Conservation (phyloP, 2,888 invertebrate species). For the Alcis repandata region DNA sequence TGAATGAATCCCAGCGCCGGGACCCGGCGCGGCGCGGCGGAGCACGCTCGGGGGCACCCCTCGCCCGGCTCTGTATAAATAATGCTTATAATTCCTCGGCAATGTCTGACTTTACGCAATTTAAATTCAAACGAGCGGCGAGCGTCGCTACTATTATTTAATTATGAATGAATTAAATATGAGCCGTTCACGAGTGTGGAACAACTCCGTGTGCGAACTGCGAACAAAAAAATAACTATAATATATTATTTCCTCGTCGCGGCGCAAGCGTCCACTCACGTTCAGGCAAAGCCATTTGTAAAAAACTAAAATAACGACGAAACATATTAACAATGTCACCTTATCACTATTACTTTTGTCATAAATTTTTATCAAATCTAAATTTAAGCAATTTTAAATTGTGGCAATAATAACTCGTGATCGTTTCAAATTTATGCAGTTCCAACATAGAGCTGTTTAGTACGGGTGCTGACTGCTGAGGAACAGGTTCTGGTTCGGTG, state of each 20-base stretch:
- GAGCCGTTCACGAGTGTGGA: constrained; percentile 23
- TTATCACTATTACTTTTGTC: not conserved
- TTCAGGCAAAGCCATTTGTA: not conserved
- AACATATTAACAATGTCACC: not conserved
- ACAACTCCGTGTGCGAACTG: constrained; percentile 5
- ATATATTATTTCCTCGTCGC: not conserved
- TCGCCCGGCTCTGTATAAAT: not conserved
- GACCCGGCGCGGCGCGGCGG: not conserved
- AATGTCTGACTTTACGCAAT: constrained; percentile 24
- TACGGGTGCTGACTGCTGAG: too few species aligned
- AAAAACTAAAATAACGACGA: not conserved
- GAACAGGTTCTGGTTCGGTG: not conserved
- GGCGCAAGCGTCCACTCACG: not conserved
- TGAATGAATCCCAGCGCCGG: too few species aligned
- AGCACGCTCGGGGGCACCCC: not conserved
- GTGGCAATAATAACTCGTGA: too few species aligned
- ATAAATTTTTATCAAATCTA: not conserved
- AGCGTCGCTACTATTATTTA: constrained; percentile 24
- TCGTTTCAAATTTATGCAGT: too few species aligned
- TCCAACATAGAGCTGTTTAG: too few species aligned
- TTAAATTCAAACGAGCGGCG: constrained; percentile 35
- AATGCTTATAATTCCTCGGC: constrained; percentile 11
- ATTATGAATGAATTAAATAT: constrained; percentile 38
- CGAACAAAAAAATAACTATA: constrained; percentile 1
- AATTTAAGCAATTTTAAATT: not conserved